Percentiles rank a stretch among this genome's conserved stretches.
Evolutionary conservation across 1,140 invertebrate genomes (phyloP).

Genomic region (Chironomus tepperi): DNA sequence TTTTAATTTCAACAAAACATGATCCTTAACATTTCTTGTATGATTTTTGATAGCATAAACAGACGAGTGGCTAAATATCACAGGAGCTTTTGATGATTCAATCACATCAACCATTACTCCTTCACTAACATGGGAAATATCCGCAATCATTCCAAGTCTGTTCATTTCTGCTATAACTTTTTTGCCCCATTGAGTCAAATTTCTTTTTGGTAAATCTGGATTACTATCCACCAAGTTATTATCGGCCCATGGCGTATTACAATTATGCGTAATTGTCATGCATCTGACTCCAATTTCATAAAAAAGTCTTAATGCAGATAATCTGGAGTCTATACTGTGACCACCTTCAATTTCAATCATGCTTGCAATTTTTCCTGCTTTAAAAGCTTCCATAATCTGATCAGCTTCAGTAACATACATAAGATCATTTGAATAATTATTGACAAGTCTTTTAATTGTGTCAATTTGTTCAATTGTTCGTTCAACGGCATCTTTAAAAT

Average conservation of each 20-base stretch:
- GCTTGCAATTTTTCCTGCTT: conserved; percentile 52
- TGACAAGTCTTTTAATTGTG: conserved; percentile 63
- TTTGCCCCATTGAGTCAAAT: conserved; percentile 45
- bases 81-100: conserved; percentile 57
- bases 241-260: conserved; percentile 67
- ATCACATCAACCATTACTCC: conserved; percentile 72
- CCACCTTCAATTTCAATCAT: conserved; percentile 70
- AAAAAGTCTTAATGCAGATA: conserved; percentile 62
- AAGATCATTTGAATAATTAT: conserved; percentile 50
- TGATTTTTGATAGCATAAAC: conserved; percentile 66
- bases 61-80: conserved; percentile 78
- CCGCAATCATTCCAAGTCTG: conserved; percentile 74
- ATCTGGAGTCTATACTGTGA: conserved; percentile 65
- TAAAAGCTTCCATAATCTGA: conserved; percentile 45
- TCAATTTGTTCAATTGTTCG: conserved; percentile 72
- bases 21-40: conserved; percentile 69
- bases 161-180: conserved; percentile 67
- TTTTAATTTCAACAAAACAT: conserved; percentile 55
- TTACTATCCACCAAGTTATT: conserved; percentile 46
- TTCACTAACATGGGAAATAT: conserved; percentile 67
- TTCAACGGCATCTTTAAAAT: conserved; percentile 64
- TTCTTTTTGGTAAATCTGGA: conserved; percentile 49
- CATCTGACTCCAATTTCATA: conserved; percentile 69
- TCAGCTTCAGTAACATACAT: conserved; percentile 44
- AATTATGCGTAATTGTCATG: conserved; percentile 71